Base-by-base conservation (phyloP, 2,797 vertebrate genomes). In the Psittacula echo region DNA sequence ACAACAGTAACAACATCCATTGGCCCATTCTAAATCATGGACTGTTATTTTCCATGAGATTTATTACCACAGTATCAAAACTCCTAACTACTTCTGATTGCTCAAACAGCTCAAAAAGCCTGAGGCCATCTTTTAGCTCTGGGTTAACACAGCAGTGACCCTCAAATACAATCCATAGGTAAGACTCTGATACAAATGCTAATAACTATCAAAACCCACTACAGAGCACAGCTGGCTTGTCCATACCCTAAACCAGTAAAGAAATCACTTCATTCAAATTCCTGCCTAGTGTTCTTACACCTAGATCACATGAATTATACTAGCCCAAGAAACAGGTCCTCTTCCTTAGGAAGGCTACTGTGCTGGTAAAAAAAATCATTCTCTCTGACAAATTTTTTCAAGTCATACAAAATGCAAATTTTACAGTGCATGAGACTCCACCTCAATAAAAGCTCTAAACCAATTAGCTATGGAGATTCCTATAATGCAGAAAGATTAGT, bases 401-500 rank as follows among this genome's bases (percentile, higher is more conserved):
- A 82, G 39, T 65, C 78, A 88, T 50, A 74, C 15, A 71, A 91
- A 74, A 87, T 4, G 14, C n/a, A 67, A n/a, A 58, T 90, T 85
- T 82, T 75, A 45, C 72, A 81, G 45, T 7, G 39, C 18, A 16
- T 5, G 21, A 75, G 71, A 72, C 20, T 85, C 53, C 37, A 54
- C 58, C 47, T 71, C 62, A 71, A 67, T 72, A 75, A 71, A 88
- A 85, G 32, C 53, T 82, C 75, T 75, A 92, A 93, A 82, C 48
- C 47, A 91, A 70, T 85, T 78, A 91, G 62, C 47, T 64, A 53
- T 11, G 17, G 41, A 85, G 44, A 90, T 37, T n/a, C 87, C 62
- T 44, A 58, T 32, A 67, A 71, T 75, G 60, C 93, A 62, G 76
- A 87, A 87, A 90, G 82, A 90, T 85, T 75, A 90, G 44, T 60